Base-by-base conservation (phyloP, 53 echinoderm and acorn worm species). In the Holothuria scabra region DNA sequence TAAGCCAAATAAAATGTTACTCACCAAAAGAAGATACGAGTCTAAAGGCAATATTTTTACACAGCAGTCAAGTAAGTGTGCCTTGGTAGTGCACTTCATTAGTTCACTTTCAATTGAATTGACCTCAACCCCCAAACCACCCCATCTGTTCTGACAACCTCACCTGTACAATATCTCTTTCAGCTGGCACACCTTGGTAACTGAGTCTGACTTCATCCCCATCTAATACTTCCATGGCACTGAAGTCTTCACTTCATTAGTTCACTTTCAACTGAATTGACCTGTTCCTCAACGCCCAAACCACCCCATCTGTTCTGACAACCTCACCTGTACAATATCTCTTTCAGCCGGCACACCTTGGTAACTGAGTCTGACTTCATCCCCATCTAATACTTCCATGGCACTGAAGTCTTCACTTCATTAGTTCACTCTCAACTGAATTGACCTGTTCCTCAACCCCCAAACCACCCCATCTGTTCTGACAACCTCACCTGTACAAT, bases 321-420 rank as follows among this genome's bases (percentile, higher is more conserved):
- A 88, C 89, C 22, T 93, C 95, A 87, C 93, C 95, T 23, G 35
- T 38, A 95, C 95, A 46, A 95, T 95, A 66, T 95, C 95, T 21
- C 91, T 72, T 23, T 82, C 83, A 33, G 32, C 93, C 18, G 14
- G 52, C 16, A 52, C 52, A 16, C 93, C 95, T 91, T 93, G 95
- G 24, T 31, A 90, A 19, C 89, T 90, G 18, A 95, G 85, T 87
- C 93, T 85, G 0, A 89, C 89, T 24, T 93, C 95, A 87, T 93
- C 95, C 18, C 93, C 93, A 91, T 95, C 95, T 28, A 95, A 58
- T 62, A 92, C 93, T 82, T 93, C 93, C 93, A 95, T 93, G 62
- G 91, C 95, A 93, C 64, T 63, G 64, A 92, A 95, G 60, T 95
- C 89, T 82, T 90, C 95, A 32, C 91, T 93, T 12, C 95, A 10